Evolutionary conservation across 2,797 vertebrate species (phyloP).

Genomic region (Phataginus tetradactyla): DNA sequence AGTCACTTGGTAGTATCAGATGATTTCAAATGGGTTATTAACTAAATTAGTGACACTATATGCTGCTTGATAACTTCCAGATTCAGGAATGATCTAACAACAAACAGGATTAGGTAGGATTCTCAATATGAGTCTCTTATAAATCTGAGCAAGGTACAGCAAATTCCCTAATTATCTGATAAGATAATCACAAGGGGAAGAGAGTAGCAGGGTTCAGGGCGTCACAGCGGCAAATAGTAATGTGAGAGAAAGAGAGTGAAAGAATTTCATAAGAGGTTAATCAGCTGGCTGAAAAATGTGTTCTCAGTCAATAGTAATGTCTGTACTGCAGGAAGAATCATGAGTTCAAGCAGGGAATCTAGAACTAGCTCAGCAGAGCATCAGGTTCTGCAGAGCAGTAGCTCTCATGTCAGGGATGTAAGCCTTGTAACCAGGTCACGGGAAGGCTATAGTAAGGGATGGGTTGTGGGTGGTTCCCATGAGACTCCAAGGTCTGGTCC

Average conservation of each 20-base stretch:
- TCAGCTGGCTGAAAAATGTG: neutral
- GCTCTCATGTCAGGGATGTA: neutral
- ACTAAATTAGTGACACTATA: neutral
- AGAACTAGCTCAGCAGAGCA: neutral
- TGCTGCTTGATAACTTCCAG: neutral
- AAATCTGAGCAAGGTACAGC: neutral
- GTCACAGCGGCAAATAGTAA: neutral
- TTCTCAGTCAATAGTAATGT: neutral
- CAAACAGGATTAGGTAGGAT: neutral
- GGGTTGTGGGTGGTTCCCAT: neutral
- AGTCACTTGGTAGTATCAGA: no score
- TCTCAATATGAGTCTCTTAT: neutral
- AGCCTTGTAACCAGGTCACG: neutral
- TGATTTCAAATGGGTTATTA: no score
- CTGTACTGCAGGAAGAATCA: neutral
- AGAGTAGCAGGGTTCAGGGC: neutral
- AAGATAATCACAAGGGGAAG: neutral
- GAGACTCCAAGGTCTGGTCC: neutral
- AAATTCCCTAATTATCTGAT: neutral
- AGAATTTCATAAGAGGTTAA: neutral
- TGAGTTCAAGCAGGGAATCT: neutral
- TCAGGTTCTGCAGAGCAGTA: neutral
- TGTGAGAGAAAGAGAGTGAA: neutral
- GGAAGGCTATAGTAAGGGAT: neutral
- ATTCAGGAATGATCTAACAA: neutral